Conservation (phyloP, 2,888 invertebrate genomes). For the Agrenia bidenticulata region DNA sequence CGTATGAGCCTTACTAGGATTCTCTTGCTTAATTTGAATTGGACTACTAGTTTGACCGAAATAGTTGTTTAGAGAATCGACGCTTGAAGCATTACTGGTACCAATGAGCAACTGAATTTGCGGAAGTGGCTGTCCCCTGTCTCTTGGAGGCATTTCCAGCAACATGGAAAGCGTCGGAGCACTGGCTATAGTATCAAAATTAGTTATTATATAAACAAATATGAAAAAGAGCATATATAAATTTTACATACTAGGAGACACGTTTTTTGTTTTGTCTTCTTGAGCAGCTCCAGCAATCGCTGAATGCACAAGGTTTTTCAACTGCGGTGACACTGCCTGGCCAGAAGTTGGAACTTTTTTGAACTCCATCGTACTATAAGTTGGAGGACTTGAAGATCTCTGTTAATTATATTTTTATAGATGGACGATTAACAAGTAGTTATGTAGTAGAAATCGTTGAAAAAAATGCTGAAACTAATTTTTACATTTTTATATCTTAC, state of each 20-base stretch:
- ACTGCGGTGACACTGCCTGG: constrained; percentile 58
- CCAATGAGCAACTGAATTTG: constrained; percentile 41
- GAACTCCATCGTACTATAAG: neutral
- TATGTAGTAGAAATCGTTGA: no score
- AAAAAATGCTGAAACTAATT: no score
- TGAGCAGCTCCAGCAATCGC: constrained; percentile 57
- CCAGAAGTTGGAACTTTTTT: constrained; percentile 26
- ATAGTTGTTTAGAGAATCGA: no score
- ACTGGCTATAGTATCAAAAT: constrained; percentile 56
- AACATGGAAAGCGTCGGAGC: constrained; percentile 75
- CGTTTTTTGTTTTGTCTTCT: constrained; percentile 52
- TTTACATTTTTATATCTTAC: no score
- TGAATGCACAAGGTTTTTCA: constrained; percentile 61
- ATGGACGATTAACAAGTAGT: no score
- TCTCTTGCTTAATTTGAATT: no score
- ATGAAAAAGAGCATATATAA: neutral
- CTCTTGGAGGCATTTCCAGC: constrained; percentile 62
- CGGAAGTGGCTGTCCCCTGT: constrained; percentile 57
- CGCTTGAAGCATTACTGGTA: no score
- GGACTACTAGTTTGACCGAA: no score
- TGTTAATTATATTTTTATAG: no score
- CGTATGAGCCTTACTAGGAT: no score
- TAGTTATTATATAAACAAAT: neutral
- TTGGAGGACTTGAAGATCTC: no score
- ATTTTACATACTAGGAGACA: constrained; percentile 18